Evolutionary conservation across 2,888 invertebrate genomes (phyloP), one percentile per base, ranked within the genome.

Genomic region (Chrysina gloriosa): DNA sequence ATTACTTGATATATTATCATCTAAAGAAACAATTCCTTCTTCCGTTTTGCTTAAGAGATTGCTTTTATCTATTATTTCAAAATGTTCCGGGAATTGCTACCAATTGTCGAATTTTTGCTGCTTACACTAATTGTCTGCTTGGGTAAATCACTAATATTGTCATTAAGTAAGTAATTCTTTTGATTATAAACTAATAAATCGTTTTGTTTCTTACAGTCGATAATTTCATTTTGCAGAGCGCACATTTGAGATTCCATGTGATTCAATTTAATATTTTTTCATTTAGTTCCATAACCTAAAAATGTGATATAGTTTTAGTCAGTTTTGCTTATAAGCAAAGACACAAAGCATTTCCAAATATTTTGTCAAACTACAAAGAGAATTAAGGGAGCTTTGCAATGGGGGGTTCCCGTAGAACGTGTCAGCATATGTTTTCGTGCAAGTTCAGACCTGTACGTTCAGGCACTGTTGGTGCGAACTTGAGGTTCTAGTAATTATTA

Each of bases 71-170:
- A 89, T 88, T 75, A 89, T 87, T 80, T 89, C 89, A 80, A 89
- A 89, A 76, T 87, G 86, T 73, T 89, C 89, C 0, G 88, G 88
- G 88, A 88, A 0, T 84, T 86, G 75, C 88, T 87, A 56, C 86
- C 85, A 0, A 85, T 86, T 0, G 87, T 76, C 29, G 80, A 76
- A 71, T 75, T 75, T 70, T 78, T 75, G 69, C 75, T 70, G 36
- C 73, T 73, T 34, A 45, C 36, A 19, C 63, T 63, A 47, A 48
- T 39, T 5, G 42, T 48, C 23, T 65, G 54, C 39, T 58, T 63
- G 39, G 29, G 50, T 39, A 48, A 42, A 36, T 67, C 69, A 7
- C 19, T 19, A 19, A 54, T 31, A 29, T 45, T 67, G 16, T 64
- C 68, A 36, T 29, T 65, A 34, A 39, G 31, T 16, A 52, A 23